Evolutionary conservation across 2,113 vertebrate species (phyloP).

Genomic region (Chaetodon trifascialis): DNA sequence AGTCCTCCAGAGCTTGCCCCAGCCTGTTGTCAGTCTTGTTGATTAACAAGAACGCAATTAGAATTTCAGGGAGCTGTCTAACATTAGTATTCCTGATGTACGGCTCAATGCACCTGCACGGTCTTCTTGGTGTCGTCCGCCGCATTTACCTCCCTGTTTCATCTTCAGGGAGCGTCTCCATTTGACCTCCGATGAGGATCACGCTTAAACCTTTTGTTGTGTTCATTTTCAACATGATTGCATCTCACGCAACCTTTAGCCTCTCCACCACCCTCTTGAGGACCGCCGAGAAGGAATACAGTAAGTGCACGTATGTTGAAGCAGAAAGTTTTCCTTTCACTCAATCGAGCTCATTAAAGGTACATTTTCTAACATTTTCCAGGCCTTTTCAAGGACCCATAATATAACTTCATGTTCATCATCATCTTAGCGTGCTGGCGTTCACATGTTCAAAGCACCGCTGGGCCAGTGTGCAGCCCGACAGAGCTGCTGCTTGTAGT

Average conservation of each 20-base stretch:
- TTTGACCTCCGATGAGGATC: conserved; percentile 51
- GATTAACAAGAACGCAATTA: conserved; percentile 79
- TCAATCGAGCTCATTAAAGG: too few species aligned
- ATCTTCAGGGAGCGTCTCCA: conserved; percentile 35
- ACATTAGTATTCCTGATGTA: conserved; percentile 74
- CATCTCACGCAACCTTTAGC: conserved; percentile 41
- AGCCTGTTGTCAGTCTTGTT: conserved; percentile 76
- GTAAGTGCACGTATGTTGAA: too few species aligned
- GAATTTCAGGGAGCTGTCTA: conserved; percentile 65
- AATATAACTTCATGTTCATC: too few species aligned
- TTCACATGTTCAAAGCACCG: too few species aligned
- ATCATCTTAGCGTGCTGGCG: too few species aligned
- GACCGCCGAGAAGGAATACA: conserved; percentile 31
- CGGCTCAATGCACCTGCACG: conserved; percentile 45
- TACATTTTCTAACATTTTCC: too few species aligned
- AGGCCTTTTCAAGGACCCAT: too few species aligned
- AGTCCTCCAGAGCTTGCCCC: conserved; percentile 67
- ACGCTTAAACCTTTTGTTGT: conserved; percentile 48
- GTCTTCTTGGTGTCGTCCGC: conserved; percentile 24
- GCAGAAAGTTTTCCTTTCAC: too few species aligned
- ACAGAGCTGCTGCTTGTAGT: too few species aligned
- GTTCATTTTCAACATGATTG: conserved; percentile 58
- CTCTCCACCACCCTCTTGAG: background rate
- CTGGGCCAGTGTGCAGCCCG: too few species aligned
- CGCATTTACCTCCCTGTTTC: conserved; percentile 32